phyloP scores from a whole-genome alignment of 1,140 invertebrate genomes.

The Lucilia sericata region DNA sequence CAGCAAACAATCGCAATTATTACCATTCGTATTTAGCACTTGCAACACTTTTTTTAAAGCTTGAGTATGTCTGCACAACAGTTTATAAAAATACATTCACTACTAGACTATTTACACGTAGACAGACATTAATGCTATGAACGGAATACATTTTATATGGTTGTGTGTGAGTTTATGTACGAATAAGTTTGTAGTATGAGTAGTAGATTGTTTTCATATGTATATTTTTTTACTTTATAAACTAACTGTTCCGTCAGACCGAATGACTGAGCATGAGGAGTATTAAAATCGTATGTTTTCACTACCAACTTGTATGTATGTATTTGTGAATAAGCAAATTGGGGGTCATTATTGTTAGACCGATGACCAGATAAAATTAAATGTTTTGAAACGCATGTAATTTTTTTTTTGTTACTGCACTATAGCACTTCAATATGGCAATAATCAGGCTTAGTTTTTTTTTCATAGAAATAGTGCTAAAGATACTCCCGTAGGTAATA shows the following conservation, averaged over 20 bases:
- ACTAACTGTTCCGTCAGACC: neutral
- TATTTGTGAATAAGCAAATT: neutral
- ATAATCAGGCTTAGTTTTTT: too few relatives aligned
- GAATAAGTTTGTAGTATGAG: neutral
- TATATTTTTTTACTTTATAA: neutral
- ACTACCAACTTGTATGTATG: neutral
- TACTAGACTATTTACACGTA: neutral
- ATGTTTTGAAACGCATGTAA: neutral
- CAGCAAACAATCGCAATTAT: neutral
- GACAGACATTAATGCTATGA: too few relatives aligned
- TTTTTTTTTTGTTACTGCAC: too few relatives aligned
- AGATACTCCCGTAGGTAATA: neutral
- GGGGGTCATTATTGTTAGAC: slow-evolving; percentile 15
- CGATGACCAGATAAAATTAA: neutral
- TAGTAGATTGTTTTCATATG: neutral
- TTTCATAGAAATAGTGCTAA: too few relatives aligned
- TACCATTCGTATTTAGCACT: neutral
- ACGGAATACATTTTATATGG: neutral
- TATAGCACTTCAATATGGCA: too few relatives aligned
- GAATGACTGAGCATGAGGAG: neutral
- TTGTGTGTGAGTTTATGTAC: neutral
- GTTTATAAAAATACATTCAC: neutral
- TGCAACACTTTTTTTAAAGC: neutral
- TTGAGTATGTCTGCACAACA: too few relatives aligned
- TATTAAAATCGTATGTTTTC: neutral